Percentiles rank a stretch among this genome's conserved stretches.
phyloP scores from a whole-genome alignment of 2,888 invertebrate genomes.

The Oscheius myriophilus region DNA sequence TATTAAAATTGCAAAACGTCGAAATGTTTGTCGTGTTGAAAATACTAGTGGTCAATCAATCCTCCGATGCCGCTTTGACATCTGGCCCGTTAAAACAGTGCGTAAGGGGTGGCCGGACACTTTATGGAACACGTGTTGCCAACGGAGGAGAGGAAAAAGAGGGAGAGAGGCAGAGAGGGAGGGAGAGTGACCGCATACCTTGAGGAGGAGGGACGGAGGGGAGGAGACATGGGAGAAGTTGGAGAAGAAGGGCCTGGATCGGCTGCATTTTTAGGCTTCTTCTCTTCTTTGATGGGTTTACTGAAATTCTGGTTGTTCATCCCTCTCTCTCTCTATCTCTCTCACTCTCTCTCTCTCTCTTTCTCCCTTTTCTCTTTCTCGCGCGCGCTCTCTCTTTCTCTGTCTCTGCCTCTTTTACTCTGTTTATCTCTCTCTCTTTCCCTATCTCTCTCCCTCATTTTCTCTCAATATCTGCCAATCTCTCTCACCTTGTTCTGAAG shows the following conservation, averaged over 20 bases:
- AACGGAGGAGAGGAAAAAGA: constrained; percentile 1
- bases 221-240: not conserved
- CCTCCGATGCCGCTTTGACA: not conserved
- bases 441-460: not conserved
- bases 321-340: not conserved
- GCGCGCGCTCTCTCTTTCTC: not conserved
- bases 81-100: constrained; percentile 26
- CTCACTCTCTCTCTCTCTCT: not conserved
- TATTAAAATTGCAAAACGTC: not conserved
- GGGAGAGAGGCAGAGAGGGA: not conserved
- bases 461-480: not conserved
- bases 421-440: not conserved
- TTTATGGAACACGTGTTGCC: constrained; percentile 6
- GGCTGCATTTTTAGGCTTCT: constrained; percentile 8
- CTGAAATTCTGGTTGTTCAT: not conserved
- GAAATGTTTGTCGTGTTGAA: not conserved
- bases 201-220: not conserved
- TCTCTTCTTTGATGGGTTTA: constrained; percentile 25
- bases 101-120: constrained; percentile 16
- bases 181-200: not conserved
- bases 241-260: constrained; percentile 1
- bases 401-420: constrained; percentile 3
- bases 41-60: constrained; percentile 25
- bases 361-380: not conserved
- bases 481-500: constrained; percentile 19